These are phyloP conservation scores for Spatula versicolor DNA, from an alignment of 2,797 vertebrate species.

Conservation along the genomic window DNA sequence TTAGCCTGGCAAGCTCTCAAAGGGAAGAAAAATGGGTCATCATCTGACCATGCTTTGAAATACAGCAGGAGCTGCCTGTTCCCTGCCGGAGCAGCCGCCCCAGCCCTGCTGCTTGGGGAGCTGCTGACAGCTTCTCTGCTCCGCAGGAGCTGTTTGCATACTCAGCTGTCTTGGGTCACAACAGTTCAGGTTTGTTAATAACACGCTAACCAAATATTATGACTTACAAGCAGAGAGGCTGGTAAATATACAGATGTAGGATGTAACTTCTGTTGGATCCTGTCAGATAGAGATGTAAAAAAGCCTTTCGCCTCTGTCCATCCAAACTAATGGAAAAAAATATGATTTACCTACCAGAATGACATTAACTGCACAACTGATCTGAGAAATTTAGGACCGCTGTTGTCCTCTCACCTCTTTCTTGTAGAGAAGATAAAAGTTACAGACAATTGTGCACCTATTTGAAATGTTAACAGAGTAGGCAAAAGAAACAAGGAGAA, in stretches of 20 bases:
- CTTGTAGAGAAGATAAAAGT: background rate
- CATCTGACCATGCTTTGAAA: slow-evolving; percentile 8
- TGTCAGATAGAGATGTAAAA: slow-evolving; percentile 8
- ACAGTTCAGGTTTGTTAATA: slow-evolving; percentile 51
- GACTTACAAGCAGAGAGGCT: slow-evolving; percentile 24
- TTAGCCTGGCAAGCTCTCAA: slow-evolving; percentile 16
- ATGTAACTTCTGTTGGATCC: slow-evolving; percentile 24
- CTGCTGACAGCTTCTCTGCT: slow-evolving; percentile 20
- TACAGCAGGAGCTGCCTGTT: slow-evolving; percentile 44
- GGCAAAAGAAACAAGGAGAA: background rate
- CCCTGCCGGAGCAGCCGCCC: slow-evolving; percentile 51
- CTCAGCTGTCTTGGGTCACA: slow-evolving; percentile 46
- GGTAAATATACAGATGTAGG: slow-evolving; percentile 48
- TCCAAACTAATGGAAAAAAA: background rate
- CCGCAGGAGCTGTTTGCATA: slow-evolving; percentile 36
- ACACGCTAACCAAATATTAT: slow-evolving; percentile 61
- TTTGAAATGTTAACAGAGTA: background rate
- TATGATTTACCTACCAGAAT: slow-evolving; percentile 22
- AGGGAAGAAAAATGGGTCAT: slow-evolving; percentile 37
- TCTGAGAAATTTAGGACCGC: background rate
- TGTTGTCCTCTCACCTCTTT: background rate
- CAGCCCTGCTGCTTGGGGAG: slow-evolving; percentile 13
- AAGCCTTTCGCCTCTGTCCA: background rate
- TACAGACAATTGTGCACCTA: background rate
- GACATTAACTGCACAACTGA: slow-evolving; percentile 32